Evolutionary conservation across 1,140 invertebrate species (phyloP).

Genomic region (Scaptodrosophila lebanonensis): DNA sequence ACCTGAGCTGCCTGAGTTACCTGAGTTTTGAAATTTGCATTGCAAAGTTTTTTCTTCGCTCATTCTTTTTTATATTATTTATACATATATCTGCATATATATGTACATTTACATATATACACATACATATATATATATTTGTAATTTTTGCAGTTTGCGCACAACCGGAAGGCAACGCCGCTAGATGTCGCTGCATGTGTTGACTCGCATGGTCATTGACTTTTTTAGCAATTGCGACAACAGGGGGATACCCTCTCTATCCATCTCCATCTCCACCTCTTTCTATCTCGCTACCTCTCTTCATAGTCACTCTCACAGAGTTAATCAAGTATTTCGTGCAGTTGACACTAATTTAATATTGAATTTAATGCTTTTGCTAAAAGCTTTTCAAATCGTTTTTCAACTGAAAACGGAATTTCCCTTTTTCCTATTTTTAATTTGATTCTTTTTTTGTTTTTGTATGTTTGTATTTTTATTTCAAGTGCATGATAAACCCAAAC

Average conservation of each 20-base stretch:
- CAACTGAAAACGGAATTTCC: not conserved
- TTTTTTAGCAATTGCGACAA: slow-evolving; percentile 22
- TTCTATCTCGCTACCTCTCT: not conserved
- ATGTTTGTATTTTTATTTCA: too few relatives aligned
- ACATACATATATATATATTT: too few relatives aligned
- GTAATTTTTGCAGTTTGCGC: slow-evolving; percentile 25
- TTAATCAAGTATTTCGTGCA: slow-evolving; percentile 40
- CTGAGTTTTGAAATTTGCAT: slow-evolving; percentile 47
- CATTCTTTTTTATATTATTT: slow-evolving; percentile 6
- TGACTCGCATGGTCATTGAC: slow-evolving; percentile 53
- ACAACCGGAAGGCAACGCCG: slow-evolving; percentile 42
- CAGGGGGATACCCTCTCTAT: slow-evolving; percentile 3
- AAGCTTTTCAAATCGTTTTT: slow-evolving; percentile 6
- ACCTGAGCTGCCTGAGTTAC: slow-evolving; percentile 14
- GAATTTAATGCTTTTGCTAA: slow-evolving; percentile 4
- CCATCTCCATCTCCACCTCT: not conserved
- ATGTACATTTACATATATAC: too few relatives aligned
- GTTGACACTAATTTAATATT: slow-evolving; percentile 48
- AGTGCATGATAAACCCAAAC: too few relatives aligned
- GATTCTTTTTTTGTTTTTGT: not conserved
- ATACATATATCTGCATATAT: too few relatives aligned
- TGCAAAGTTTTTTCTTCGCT: slow-evolving; percentile 17
- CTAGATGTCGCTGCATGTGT: slow-evolving; percentile 28
- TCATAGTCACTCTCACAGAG: slow-evolving; percentile 11
- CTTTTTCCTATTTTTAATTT: slow-evolving; percentile 13